phyloP scores from a whole-genome alignment of 1,140 invertebrate genomes.

The Euschistus heros region DNA sequence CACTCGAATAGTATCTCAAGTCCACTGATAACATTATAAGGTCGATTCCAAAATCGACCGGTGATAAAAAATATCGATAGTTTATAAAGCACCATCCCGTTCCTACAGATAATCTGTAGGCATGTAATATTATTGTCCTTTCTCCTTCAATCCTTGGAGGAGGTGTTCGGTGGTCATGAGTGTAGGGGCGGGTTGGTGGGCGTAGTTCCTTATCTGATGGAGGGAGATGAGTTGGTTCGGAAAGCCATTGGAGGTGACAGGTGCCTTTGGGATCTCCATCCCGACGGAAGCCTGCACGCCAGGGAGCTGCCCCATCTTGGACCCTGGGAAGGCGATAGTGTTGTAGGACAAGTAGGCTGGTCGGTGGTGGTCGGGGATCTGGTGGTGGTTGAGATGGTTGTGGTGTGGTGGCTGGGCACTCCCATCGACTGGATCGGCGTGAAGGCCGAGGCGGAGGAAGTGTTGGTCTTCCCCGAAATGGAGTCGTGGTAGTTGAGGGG shows the following conservation, averaged over 20 bases:
- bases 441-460: constrained; percentile 67
- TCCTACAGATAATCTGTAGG: constrained; percentile 17
- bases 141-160: constrained; percentile 32
- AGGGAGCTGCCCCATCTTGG: constrained; percentile 35
- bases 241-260: constrained; percentile 57
- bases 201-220: constrained; percentile 93
- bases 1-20: neutral
- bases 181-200: constrained; percentile 61
- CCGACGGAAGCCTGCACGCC: constrained; percentile 29
- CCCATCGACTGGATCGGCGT: constrained; percentile 76
- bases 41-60: neutral
- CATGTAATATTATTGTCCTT: constrained; percentile 29
- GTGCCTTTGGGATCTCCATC: constrained; percentile 40
- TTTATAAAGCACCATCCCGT: constrained; percentile 14
- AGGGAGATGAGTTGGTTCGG: constrained; percentile 91
- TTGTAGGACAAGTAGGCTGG: constrained; percentile 80
- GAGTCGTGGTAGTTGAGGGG: constrained; percentile 35
- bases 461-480: constrained; percentile 34
- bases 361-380: constrained; percentile 58
- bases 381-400: constrained; percentile 42
- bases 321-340: constrained; percentile 49
- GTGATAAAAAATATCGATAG: constrained; percentile 10
- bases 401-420: constrained; percentile 60
- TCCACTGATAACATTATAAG: neutral
- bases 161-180: constrained; percentile 32